Evolutionary conservation across 2,113 vertebrate genomes (phyloP), one percentile per base, ranked within the genome.

Genomic region (Brachypteracias leptosomus): DNA sequence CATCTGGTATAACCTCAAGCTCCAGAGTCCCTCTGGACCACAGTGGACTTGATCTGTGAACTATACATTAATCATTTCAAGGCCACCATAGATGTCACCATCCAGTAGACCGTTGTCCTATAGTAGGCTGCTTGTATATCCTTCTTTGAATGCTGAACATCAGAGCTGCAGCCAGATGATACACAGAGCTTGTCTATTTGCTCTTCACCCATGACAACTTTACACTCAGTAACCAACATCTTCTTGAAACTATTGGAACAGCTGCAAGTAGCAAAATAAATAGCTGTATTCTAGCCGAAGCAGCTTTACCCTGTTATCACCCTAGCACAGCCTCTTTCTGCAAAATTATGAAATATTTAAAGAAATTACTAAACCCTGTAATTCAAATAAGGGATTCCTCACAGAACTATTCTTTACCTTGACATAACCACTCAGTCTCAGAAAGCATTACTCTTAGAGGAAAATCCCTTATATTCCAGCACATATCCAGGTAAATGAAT

Each of bases 91-190:
- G 35, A 9, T 38, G 19, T 42, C 40, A 80, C 22, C 29, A 83
- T 35, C 13, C 57, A 73, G 38, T 28, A 49, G 31, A 67, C 5
- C 7, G 19, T 2, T 46, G 42, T 57, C 29, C 35, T 6, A 20
- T 0, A 42, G n/a, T 0, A 35, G 5, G 25, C 15, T 49, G 22
- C 29, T 22, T 0, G 0, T 67, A 38, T 51, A 79, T 26, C 35
- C 33, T 36, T 28, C 62, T 17, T 86, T 33, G 2, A 40, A 36
- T 38, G 15, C 13, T 58, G 36, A 52, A 59, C 15, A 21, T 59
- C 52, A 63, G 42, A 83, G 25, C 33, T 72, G 61, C 44, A 79
- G 33, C 17, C 35, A 42, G 12, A 46, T 19, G 22, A 29, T 44
- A 28, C 2, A 42, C 11, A 61, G 26, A 76, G 42, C 46, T 52